Evolutionary conservation across 2,888 invertebrate species (phyloP).

Genomic region (Sminthurinus aureus): DNA sequence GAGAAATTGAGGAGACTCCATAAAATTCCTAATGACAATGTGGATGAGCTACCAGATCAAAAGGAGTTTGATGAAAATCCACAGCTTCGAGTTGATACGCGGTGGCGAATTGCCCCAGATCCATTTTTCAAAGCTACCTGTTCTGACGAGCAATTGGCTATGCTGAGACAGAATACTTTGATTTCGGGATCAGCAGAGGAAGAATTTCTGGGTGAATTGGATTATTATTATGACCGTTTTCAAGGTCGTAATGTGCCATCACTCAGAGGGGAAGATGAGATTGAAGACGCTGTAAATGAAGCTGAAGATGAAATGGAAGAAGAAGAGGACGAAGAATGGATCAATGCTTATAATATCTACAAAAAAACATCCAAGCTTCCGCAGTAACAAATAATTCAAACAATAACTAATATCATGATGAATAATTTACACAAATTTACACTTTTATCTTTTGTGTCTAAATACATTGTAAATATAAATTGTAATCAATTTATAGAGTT

Average conservation of each 20-base stretch:
- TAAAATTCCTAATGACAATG: background rate
- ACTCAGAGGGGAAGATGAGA: background rate
- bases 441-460: too few relatives aligned
- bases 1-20: background rate
- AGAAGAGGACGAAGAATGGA: conserved; percentile 18
- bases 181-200: too few relatives aligned
- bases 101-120: conserved; percentile 14
- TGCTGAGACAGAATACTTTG: background rate
- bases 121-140: conserved; percentile 14
- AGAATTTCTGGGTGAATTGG: background rate
- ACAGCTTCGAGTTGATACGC: conserved; percentile 9
- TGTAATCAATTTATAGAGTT: too few relatives aligned
- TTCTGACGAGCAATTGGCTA: background rate
- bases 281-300: background rate
- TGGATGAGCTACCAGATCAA: background rate
- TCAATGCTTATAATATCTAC: conserved; percentile 2
- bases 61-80: background rate
- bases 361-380: conserved; percentile 21
- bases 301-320: conserved; percentile 1
- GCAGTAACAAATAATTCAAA: background rate
- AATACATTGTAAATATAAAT: too few relatives aligned
- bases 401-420: background rate
- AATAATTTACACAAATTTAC: background rate
- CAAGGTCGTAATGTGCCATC: too few relatives aligned
- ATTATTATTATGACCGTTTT: background rate